These are phyloP conservation scores for Rattus rattus DNA, from an alignment of 2,113 vertebrate genomes.

Conservation along the genomic window DNA sequence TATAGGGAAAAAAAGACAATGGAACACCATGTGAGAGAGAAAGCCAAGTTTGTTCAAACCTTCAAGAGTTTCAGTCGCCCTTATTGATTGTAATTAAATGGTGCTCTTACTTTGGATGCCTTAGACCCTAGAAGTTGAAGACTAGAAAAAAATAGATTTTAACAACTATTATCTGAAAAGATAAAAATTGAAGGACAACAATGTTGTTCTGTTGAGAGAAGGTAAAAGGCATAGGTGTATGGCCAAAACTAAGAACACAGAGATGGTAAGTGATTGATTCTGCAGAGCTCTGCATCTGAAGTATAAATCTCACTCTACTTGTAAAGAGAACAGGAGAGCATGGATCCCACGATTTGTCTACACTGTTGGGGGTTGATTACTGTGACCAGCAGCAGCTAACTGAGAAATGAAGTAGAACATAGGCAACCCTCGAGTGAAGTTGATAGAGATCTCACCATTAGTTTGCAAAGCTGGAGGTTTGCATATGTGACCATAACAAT, in stretches of 20 bases:
- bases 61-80: background rate
- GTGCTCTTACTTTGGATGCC: background rate
- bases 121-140: background rate
- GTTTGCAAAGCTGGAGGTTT: conserved; percentile 4
- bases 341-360: background rate
- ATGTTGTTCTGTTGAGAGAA: background rate
- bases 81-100: background rate
- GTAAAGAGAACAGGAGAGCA: background rate
- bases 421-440: background rate
- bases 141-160: background rate
- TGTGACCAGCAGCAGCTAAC: background rate
- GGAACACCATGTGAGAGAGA: background rate
- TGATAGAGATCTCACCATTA: background rate
- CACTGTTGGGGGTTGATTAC: background rate
- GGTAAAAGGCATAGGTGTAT: background rate
- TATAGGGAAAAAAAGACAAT: background rate
- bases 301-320: background rate
- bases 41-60: conserved; percentile 9
- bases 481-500: background rate
- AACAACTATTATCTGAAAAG: background rate
- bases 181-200: background rate
- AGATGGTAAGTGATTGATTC: background rate
- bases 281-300: background rate
- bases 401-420: background rate
- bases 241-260: background rate